Evolutionary conservation across 2,888 invertebrate genomes (phyloP), one percentile per base, ranked within the genome.

Genomic region (Galerucella pusilla): DNA sequence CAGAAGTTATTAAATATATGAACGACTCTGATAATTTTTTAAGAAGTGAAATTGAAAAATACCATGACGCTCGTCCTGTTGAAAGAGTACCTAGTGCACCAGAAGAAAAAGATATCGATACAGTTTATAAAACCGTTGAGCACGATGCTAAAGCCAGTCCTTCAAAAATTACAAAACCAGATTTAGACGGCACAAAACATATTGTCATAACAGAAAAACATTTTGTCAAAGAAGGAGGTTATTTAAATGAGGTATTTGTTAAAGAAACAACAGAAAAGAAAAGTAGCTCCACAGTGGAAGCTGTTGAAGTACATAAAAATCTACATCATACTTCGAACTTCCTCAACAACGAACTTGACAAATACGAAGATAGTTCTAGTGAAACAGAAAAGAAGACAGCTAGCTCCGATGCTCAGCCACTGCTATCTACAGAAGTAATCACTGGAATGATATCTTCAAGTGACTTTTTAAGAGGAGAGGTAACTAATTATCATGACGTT

Each of bases 391-490:
- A 25, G 70, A 68, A 72, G n/a, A 25, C 6, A 16, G 16, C 45
- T n/a, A 11, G 14, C 12, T 2, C 60, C 16, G 79, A 75, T 42
- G 64, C 75, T 12, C 78, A 73, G 60, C 74, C 76, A n/a, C 64
- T 64, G 54, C 65, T 80, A 49, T 78, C 80, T 16, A 78, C 78
- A 63, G 68, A 66, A 10, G 78, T 74, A 25, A 25, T 82, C 1
- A 65, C 68, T 14, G 68, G 81, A 57, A 82, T 83, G 76, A 73
- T 78, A 7, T 77, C 80, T 10, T 82, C 82, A 4, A 78, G 76
- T 59, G 77, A 83, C n/a, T 85, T 85, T 61, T 66, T 85, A n/a
- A 68, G 76, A 49, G 79, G 81, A 61, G 85, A 85, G 81, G 75
- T 85, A 60, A 71, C 72, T 7, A 77, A 73, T 16, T 83, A 80